These are phyloP conservation scores for Chloroclysta siterata DNA, from an alignment of 2,888 invertebrate genomes.

Conservation along the genomic window DNA sequence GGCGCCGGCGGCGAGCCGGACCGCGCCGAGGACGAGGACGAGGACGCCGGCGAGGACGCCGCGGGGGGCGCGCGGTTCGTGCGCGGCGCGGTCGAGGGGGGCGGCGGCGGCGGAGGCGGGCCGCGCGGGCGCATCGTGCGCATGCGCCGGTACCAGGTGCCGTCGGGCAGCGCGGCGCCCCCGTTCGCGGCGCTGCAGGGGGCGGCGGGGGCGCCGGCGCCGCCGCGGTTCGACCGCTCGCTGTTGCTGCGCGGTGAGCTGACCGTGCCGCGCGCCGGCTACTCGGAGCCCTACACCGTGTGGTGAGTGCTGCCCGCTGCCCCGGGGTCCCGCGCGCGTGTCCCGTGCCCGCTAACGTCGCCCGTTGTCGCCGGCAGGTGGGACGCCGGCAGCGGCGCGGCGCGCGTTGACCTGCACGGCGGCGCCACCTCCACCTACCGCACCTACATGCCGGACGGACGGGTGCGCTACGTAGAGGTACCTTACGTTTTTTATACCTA, in stretches of 20 bases:
- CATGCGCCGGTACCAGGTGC: conserved; percentile 66
- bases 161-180: conserved; percentile 32
- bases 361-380: conserved; percentile 53
- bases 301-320: conserved; percentile 48
- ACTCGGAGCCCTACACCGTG: conserved; percentile 63
- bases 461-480: conserved; percentile 58
- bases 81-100: conserved; percentile 27
- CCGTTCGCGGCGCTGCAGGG: conserved; percentile 4
- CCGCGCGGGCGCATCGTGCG: conserved; percentile 39
- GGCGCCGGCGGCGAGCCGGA: conserved; percentile 3
- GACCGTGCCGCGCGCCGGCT: conserved; percentile 63
- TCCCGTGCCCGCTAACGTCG: too few relatives aligned
- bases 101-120: background rate
- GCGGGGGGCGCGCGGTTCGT: conserved; percentile 2
- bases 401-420: conserved; percentile 64
- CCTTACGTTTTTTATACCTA: too few relatives aligned
- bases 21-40: background rate
- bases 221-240: conserved; percentile 58
- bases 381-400: conserved; percentile 63
- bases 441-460: conserved; percentile 49
- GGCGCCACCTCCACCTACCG: conserved; percentile 64
- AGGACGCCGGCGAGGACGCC: conserved; percentile 22
- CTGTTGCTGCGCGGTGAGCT: conserved; percentile 58
- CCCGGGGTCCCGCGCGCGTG: background rate
- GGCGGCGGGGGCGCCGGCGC: conserved; percentile 42